These are phyloP conservation scores for Ferrisia virgata DNA, from an alignment of 2,888 invertebrate genomes.

Conservation along the genomic window DNA sequence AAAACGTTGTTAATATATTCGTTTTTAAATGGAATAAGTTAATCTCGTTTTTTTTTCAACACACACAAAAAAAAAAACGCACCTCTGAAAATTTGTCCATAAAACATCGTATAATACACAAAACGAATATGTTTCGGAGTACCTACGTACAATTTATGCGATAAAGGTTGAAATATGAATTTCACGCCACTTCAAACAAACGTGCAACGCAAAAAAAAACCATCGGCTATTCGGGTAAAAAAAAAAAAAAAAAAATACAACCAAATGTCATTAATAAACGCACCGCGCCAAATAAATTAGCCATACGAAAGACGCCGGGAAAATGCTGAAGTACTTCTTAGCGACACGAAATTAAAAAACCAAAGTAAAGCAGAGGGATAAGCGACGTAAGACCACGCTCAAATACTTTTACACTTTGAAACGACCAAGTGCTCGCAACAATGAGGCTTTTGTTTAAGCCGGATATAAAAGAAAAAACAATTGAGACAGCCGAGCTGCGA, in stretches of 20 bases:
- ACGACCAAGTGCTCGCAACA: neutral
- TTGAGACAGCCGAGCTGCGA: neutral
- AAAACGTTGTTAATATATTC: constrained; percentile 2
- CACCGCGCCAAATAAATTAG: neutral
- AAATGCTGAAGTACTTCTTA: neutral
- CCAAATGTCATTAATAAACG: constrained; percentile 9
- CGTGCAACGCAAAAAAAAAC: neutral
- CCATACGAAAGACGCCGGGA: neutral
- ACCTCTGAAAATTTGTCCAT: neutral
- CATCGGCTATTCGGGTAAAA: neutral
- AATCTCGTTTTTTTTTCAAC: neutral
- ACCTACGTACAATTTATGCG: constrained; percentile 25
- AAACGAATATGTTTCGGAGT: neutral
- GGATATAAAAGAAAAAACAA: neutral
- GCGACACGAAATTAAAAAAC: neutral
- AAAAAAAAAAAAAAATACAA: neutral
- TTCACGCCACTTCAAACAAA: constrained; percentile 2
- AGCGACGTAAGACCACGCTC: neutral
- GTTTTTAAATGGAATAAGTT: constrained; percentile 21
- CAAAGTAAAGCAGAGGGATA: neutral
- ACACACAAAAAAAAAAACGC: neutral
- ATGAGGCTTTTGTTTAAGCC: constrained; percentile 2
- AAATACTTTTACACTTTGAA: neutral
- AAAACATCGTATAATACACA: neutral
- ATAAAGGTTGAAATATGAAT: constrained; percentile 20